phyloP scores from a whole-genome alignment of 1,140 invertebrate species.

The Metopolophium dirhodum region DNA sequence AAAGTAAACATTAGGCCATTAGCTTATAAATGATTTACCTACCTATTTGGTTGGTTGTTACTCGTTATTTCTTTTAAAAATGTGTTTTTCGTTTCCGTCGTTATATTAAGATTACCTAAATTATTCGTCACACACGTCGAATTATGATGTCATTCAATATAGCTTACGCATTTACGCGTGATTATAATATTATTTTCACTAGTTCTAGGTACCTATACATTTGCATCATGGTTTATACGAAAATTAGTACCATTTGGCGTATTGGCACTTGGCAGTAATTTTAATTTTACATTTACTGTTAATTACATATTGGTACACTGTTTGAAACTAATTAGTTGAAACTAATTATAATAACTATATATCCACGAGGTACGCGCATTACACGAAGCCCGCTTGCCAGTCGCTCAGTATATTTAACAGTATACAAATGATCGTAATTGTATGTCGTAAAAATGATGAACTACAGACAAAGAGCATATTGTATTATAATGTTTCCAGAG shows the following conservation, averaged over 20 bases:
- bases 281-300: not conserved
- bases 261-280: not conserved
- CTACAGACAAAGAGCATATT: not conserved
- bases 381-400: not conserved
- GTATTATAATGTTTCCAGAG: not conserved
- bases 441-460: not conserved
- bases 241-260: not conserved
- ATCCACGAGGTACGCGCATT: not conserved
- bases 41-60: not conserved
- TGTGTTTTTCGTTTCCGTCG: not conserved
- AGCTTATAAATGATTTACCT: not conserved
- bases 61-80: not conserved
- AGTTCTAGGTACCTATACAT: not conserved
- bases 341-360: not conserved
- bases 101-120: not conserved
- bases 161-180: not conserved
- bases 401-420: not conserved
- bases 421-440: not conserved
- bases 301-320: not conserved
- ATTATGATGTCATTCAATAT: slow-evolving; percentile 5
- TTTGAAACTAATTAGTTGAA: not conserved
- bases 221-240: not conserved
- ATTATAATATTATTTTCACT: not conserved
- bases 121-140: not conserved
- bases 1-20: not conserved